Evolutionary conservation across 2,113 vertebrate species (phyloP).

Genomic region (Meriones unguiculatus): DNA sequence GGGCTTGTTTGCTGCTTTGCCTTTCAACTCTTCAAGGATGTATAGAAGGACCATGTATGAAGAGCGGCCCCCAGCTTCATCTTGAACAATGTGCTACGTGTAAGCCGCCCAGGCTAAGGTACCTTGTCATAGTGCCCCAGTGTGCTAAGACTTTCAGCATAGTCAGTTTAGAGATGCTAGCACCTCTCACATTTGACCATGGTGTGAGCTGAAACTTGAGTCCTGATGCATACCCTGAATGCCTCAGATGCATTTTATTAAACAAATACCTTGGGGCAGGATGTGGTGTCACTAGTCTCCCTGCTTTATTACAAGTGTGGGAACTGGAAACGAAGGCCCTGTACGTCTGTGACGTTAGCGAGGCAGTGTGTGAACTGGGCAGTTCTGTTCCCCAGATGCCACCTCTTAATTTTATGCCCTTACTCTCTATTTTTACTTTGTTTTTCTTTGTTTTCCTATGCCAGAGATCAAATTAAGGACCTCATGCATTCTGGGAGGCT

Average conservation of each 20-base stretch:
- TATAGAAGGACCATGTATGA: not conserved
- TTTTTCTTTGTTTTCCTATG: not conserved
- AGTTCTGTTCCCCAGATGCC: not conserved
- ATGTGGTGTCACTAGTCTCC: not conserved
- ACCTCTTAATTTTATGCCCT: not conserved
- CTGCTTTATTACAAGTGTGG: not conserved
- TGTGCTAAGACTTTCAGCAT: not conserved
- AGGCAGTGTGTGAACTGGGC: not conserved
- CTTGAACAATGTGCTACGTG: not conserved
- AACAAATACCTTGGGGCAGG: not conserved
- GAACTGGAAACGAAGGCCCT: not conserved
- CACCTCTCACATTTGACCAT: not conserved
- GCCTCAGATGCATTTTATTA: not conserved
- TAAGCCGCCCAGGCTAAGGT: not conserved
- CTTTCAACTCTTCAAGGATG: not conserved
- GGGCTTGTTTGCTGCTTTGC: not conserved
- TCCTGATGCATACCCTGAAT: not conserved
- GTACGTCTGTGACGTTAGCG: not conserved
- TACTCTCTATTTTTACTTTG: not conserved
- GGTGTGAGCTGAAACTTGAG: not conserved
- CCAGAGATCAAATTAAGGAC: not conserved
- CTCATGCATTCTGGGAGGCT: not conserved
- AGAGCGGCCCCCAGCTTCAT: not conserved
- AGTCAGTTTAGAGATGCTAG: not conserved
- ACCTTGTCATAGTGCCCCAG: not conserved